Percentiles rank a stretch among this genome's conserved stretches.
Conservation (phyloP, 1,140 invertebrate genomes). For the Halyomorpha halys region DNA sequence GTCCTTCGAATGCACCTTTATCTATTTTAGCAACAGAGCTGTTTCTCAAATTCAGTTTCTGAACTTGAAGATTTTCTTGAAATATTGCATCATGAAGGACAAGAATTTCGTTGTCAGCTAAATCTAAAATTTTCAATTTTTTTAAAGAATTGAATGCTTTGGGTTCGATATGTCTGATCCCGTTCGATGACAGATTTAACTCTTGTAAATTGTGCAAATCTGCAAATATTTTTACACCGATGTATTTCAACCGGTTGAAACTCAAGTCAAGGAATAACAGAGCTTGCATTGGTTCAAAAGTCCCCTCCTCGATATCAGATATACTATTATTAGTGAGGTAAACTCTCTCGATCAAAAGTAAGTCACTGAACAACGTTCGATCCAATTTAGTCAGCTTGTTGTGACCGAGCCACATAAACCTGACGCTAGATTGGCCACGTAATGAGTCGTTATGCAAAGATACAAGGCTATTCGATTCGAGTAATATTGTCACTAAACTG, state of each 20-base stretch:
- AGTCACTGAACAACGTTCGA: slow-evolving; percentile 59
- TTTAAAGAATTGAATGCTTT: slow-evolving; percentile 47
- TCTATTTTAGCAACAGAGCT: slow-evolving; percentile 52
- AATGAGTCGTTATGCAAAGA: slow-evolving; percentile 68
- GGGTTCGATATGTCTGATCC: slow-evolving; percentile 44
- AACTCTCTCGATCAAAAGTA: slow-evolving; percentile 59
- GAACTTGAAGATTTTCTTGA: slow-evolving; percentile 47
- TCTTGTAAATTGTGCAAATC: slow-evolving; percentile 58
- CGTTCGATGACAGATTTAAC: slow-evolving; percentile 50
- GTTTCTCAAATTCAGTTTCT: slow-evolving; percentile 46
- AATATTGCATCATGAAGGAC: slow-evolving; percentile 47
- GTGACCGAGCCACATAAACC: slow-evolving; percentile 77
- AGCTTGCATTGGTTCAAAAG: slow-evolving; percentile 62
- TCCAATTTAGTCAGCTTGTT: slow-evolving; percentile 66
- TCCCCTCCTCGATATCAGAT: slow-evolving; percentile 61
- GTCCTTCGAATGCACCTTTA: slow-evolving; percentile 48
- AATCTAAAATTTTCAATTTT: slow-evolving; percentile 47
- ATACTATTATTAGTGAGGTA: slow-evolving; percentile 78
- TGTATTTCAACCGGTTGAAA: slow-evolving; percentile 54
- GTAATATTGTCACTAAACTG: slow-evolving; percentile 71
- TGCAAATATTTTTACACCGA: slow-evolving; percentile 52
- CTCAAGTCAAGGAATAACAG: slow-evolving; percentile 69
- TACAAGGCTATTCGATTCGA: slow-evolving; percentile 70
- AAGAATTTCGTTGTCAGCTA: slow-evolving; percentile 49
- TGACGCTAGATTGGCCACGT: slow-evolving; percentile 61